Evolutionary conservation across 2,797 vertebrate species (phyloP).

Genomic region (Merluccius polli): DNA sequence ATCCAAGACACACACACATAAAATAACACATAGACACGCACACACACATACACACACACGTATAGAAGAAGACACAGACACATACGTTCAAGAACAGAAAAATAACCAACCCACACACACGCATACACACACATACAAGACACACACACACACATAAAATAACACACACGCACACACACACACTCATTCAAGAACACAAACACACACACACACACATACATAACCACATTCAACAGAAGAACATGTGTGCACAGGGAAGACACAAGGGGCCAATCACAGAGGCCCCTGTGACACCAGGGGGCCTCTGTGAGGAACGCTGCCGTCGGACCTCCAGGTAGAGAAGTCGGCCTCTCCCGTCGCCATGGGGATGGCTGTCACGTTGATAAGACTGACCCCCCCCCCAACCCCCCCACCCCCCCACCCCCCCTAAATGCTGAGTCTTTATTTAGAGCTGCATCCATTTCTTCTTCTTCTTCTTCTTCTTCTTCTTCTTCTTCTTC

Average conservation of each 20-base stretch:
- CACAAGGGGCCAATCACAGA: conserved; percentile 66
- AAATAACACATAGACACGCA: conserved; percentile 16
- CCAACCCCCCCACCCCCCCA: conserved; percentile 21
- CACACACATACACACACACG: conserved; percentile 30
- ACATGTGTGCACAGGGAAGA: conserved; percentile 33
- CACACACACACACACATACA: conserved; percentile 28
- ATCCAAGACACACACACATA: neutral
- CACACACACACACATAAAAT: too few relatives aligned
- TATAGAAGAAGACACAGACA: too few relatives aligned
- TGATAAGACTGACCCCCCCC: conserved; percentile 32
- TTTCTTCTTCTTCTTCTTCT: neutral
- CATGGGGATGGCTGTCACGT: conserved; percentile 22
- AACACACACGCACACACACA: too few relatives aligned
- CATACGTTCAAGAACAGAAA: too few relatives aligned
- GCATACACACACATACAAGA: too few relatives aligned
- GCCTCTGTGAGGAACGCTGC: conserved; percentile 44
- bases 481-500: neutral
- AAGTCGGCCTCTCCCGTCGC: conserved; percentile 28
- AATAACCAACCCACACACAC: too few relatives aligned
- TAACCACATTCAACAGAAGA: neutral
- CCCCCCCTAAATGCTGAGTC: conserved; percentile 28
- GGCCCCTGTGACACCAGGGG: conserved; percentile 58
- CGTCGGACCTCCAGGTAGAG: conserved; percentile 53
- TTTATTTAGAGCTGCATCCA: neutral
- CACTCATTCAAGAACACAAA: conserved; percentile 16